Evolutionary conservation across 2,888 invertebrate species (phyloP).

Genomic region (Actias luna): DNA sequence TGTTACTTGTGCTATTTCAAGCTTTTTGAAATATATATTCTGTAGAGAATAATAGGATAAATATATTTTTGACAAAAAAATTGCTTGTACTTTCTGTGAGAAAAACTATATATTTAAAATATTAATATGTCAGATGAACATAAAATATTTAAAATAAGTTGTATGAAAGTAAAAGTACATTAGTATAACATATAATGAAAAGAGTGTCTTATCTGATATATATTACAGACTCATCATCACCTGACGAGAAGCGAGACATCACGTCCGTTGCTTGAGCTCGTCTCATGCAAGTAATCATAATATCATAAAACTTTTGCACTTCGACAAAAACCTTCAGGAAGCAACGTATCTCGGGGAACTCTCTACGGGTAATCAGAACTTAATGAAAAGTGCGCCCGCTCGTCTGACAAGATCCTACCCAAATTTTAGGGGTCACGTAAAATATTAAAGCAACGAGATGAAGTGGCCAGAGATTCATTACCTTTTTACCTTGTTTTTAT

Average conservation of each 20-base stretch:
- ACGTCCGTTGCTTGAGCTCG: slow-evolving; percentile 51
- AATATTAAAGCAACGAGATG: slow-evolving; percentile 80
- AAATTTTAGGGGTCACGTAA: slow-evolving; percentile 81
- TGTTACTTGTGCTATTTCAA: too few species aligned
- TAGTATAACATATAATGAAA: slow-evolving; percentile 9
- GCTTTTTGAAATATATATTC: too few species aligned
- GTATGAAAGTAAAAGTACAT: background rate
- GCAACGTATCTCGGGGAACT: slow-evolving; percentile 61
- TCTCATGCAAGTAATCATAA: slow-evolving; percentile 77
- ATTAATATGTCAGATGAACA: background rate
- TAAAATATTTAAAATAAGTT: background rate
- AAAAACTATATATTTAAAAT: too few species aligned
- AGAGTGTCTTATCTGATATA: slow-evolving; percentile 35
- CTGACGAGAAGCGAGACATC: slow-evolving; percentile 39
- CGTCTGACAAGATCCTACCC: slow-evolving; percentile 59
- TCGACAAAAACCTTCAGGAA: slow-evolving; percentile 69
- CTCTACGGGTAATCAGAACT: slow-evolving; percentile 75
- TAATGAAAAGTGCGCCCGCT: slow-evolving; percentile 78
- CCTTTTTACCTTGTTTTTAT: slow-evolving; percentile 77
- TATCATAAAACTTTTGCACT: slow-evolving; percentile 80
- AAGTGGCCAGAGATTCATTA: slow-evolving; percentile 80
- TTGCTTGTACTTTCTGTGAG: too few species aligned
- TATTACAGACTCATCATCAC: slow-evolving; percentile 27
- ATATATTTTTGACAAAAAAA: too few species aligned
- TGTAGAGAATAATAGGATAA: too few species aligned